These are phyloP conservation scores for Pycnonotus jocosus DNA, from an alignment of 2,113 vertebrate genomes.

Conservation along the genomic window DNA sequence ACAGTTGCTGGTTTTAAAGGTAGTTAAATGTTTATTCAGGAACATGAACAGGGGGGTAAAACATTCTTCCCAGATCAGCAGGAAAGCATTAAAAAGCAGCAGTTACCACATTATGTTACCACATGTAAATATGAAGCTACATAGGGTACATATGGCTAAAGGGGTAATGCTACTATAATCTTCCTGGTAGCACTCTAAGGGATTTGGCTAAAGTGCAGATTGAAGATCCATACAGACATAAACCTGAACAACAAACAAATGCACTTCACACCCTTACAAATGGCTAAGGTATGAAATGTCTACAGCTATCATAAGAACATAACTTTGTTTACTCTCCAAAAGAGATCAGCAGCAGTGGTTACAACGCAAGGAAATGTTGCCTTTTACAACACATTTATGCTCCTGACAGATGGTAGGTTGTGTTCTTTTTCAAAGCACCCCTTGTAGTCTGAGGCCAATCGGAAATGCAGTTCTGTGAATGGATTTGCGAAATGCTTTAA, in stretches of 20 bases:
- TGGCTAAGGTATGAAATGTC: not conserved
- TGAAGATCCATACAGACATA: not conserved
- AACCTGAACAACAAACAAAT: constrained; percentile 14
- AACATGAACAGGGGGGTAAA: not conserved
- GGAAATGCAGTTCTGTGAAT: not conserved
- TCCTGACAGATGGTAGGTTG: not conserved
- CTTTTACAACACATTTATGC: not conserved
- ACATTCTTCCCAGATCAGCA: not conserved
- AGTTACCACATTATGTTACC: not conserved
- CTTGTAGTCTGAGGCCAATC: not conserved
- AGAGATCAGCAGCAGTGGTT: not conserved
- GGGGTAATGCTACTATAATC: constrained; percentile 36
- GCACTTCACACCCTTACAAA: not conserved
- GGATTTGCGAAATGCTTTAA: not conserved
- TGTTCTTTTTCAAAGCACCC: not conserved
- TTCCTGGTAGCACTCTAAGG: not conserved
- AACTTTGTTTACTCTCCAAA: not conserved
- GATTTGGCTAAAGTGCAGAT: constrained; percentile 15
- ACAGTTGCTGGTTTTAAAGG: not conserved
- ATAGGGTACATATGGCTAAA: constrained; percentile 1
- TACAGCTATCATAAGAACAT: not conserved
- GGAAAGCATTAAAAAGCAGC: not conserved
- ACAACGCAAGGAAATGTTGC: rapidly evolving
- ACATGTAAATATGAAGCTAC: not conserved
- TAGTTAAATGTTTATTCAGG: not conserved